These are phyloP conservation scores for Lysandra bellargus DNA, from an alignment of 2,888 invertebrate genomes.

Conservation along the genomic window DNA sequence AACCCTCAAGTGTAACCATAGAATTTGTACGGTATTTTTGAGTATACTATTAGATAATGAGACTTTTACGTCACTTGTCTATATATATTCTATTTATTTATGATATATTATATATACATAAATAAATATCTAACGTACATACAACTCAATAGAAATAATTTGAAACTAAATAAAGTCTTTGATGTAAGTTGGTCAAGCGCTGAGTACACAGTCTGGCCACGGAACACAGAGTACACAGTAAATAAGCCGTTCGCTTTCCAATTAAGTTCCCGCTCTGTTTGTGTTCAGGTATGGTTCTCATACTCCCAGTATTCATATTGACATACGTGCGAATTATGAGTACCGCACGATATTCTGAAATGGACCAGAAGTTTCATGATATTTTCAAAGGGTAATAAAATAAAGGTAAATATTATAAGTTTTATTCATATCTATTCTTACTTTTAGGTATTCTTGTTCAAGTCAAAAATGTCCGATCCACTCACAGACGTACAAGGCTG, in stretches of 20 bases:
- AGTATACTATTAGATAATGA: no score
- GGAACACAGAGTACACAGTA: conserved; percentile 55
- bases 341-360: conserved; percentile 10
- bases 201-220: conserved; percentile 64
- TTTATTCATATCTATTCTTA: no score
- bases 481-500: no score
- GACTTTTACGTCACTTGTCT: no score
- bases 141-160: not conserved
- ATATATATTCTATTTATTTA: no score
- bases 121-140: not conserved
- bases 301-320: conserved; percentile 45
- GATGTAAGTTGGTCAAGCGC: conserved; percentile 65
- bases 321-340: conserved; percentile 17
- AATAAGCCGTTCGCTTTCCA: conserved; percentile 72
- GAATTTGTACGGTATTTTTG: no score
- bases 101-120: no score
- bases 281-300: conserved; percentile 52
- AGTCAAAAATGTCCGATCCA: no score
- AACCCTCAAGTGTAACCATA: no score
- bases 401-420: no score
- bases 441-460: no score
- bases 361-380: not conserved
- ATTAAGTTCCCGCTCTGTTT: conserved; percentile 68
- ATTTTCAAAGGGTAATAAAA: not conserved
- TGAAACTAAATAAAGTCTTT: conserved; percentile 48